Base-by-base conservation (phyloP, 2,888 invertebrate genomes). In the Dexiosoma caninum region DNA sequence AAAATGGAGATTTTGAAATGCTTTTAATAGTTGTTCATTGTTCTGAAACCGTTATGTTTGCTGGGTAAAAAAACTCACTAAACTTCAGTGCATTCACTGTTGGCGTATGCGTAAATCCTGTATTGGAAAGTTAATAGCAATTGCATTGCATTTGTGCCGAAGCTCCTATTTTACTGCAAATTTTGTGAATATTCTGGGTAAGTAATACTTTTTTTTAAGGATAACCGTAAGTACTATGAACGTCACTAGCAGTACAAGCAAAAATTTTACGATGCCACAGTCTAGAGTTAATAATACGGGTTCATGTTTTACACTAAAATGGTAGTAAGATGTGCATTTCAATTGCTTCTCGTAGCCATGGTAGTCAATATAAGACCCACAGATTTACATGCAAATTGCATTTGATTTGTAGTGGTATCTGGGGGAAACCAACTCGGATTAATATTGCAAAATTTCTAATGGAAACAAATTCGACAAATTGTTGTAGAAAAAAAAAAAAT, bases 241-340 rank as follows among this genome's bases (percentile, higher is more conserved):
- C 44, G n/a, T 19, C 10, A 55, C 44, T 4, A 53, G 42, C 42
- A 49, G 27, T 27, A 59, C 19, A 72, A 62, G 16, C 3, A 32
- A 53, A 74, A 57, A 53, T 69, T 76, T 76, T 60, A 76, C 49
- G 76, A 76, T 53, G 53, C 67, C 53, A 60, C 67, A 69, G 76
- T 76, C 69, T 46, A 76, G 53, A 37, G 60, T 35, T 53, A 69
- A 69, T 60, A 67, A 53, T 53, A 76, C 55, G 46, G 44, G 27
- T 55, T 74, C 55, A 40, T 59, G 49, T 44, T 53, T 10, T n/a
- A 49, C 23, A 44, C 37, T 42, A 35, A 60, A 49, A 30, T 40
- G n/a, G 53, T 35, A 62, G 42, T 44, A 40, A n/a, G n/a, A 60
- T 59, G 27, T 37, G 37, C n/a, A 23, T 4, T 46, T 40, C 37